Percentiles rank a stretch among this genome's conserved stretches.
Evolutionary conservation across 2,888 invertebrate genomes (phyloP).

Genomic region (Microctonus brassicae): DNA sequence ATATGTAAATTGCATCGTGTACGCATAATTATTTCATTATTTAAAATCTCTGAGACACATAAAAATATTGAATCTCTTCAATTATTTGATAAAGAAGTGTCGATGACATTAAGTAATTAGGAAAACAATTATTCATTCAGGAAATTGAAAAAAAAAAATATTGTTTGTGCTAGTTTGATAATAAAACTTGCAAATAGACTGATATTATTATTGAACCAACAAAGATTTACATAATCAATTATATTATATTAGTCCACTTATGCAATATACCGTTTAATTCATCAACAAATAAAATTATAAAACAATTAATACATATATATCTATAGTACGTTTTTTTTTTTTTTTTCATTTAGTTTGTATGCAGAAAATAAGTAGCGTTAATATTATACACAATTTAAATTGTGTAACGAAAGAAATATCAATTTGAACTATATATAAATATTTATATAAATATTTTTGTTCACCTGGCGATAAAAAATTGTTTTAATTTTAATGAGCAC

Average conservation of each 20-base stretch:
- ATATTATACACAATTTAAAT: background rate
- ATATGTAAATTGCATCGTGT: too few species aligned
- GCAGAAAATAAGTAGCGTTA: background rate
- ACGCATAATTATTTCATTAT: too few species aligned
- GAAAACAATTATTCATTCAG: background rate
- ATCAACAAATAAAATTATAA: background rate
- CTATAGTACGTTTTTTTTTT: background rate
- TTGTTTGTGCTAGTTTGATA: too few species aligned
- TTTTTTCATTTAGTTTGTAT: background rate
- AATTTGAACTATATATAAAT: too few species aligned
- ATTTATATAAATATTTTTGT: background rate
- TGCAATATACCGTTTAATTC: background rate
- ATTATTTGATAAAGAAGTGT: background rate
- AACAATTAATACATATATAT: background rate
- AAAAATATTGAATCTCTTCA: background rate
- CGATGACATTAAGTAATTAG: background rate
- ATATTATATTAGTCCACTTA: background rate
- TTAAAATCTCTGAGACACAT: too few species aligned
- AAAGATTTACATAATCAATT: background rate
- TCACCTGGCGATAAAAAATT: background rate
- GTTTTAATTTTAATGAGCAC: background rate
- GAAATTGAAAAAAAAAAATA: background rate
- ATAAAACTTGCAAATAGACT: background rate
- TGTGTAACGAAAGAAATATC: background rate
- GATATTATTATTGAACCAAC: background rate